A percentile compares a stretch with the other conserved stretches of the same genome.
These are phyloP conservation scores for Anguilla rostrata DNA, from an alignment of 2,113 vertebrate species.

Conservation along the genomic window DNA sequence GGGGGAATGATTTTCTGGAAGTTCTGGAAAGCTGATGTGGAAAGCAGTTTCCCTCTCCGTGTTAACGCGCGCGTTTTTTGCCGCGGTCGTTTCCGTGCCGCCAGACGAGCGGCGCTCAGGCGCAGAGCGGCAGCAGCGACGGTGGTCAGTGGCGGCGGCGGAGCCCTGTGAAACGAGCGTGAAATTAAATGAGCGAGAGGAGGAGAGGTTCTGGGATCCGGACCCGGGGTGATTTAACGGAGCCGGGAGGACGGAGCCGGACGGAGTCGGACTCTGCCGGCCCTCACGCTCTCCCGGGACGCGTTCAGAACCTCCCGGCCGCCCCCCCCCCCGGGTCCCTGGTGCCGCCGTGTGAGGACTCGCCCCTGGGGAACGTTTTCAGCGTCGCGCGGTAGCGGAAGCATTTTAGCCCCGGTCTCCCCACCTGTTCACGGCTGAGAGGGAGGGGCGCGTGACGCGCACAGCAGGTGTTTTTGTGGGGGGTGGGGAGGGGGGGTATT, in stretches of 20 bases:
- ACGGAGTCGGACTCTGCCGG: no score
- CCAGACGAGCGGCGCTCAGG: not conserved
- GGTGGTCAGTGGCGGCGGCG: no score
- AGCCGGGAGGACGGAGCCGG: no score
- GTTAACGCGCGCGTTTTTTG: not conserved
- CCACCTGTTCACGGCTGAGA: constrained; percentile 12
- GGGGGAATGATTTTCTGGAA: not conserved
- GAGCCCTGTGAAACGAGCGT: constrained; percentile 3
- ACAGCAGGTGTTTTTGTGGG: constrained; percentile 3
- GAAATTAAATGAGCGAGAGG: not conserved
- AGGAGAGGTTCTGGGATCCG: no score
- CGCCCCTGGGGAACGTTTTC: not conserved
- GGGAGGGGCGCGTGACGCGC: not conserved
- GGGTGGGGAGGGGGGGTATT: not conserved
- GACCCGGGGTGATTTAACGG: no score
- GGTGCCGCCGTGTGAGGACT: not conserved
- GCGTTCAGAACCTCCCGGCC: no score
- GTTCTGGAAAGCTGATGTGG: not conserved
- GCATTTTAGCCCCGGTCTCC: not conserved
- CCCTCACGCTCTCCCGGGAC: no score
- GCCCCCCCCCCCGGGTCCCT: no score
- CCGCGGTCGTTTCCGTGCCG: not conserved
- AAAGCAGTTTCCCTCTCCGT: not conserved
- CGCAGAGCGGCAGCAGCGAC: not conserved
- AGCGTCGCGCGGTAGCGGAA: not conserved